Percentiles rank a stretch among this genome's conserved stretches.
phyloP scores from a whole-genome alignment of 1,140 invertebrate species.

The Rhagoletis zephyria region DNA sequence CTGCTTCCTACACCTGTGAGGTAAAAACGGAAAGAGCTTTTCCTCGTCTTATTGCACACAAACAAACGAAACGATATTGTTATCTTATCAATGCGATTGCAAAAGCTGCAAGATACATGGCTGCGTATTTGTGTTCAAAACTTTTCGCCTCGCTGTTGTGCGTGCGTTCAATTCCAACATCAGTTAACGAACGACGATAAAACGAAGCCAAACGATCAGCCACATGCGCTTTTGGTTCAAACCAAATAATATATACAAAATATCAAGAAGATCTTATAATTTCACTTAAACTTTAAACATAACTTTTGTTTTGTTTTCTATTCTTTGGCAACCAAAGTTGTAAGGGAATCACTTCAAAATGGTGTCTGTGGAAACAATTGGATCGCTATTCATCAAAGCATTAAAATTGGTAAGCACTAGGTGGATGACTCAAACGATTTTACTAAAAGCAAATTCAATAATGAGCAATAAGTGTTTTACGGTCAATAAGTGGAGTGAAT shows the following conservation, averaged over 20 bases:
- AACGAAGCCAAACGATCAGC: background rate
- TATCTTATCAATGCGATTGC: constrained; percentile 6
- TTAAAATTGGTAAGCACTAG: constrained; percentile 82
- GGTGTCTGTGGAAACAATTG: constrained; percentile 81
- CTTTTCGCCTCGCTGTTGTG: background rate
- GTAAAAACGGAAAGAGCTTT: no score
- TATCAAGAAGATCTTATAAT: background rate
- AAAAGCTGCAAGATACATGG: background rate
- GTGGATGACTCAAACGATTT: background rate
- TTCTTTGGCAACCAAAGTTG: background rate
- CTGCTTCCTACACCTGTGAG: no score
- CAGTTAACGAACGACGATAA: constrained; percentile 37
- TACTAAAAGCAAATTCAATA: background rate
- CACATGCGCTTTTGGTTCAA: constrained; percentile 11
- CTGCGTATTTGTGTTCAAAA: background rate
- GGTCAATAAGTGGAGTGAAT: background rate
- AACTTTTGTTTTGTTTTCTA: background rate
- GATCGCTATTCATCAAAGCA: constrained; percentile 84
- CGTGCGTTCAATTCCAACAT: background rate
- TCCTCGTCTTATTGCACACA: no score
- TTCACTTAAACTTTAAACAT: background rate
- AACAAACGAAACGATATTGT: background rate
- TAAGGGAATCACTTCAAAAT: background rate
- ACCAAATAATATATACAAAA: background rate
- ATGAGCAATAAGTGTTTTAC: background rate